These are phyloP conservation scores for Pangasius sanitwongsei DNA, from an alignment of 2,797 vertebrate genomes.

Conservation along the genomic window DNA sequence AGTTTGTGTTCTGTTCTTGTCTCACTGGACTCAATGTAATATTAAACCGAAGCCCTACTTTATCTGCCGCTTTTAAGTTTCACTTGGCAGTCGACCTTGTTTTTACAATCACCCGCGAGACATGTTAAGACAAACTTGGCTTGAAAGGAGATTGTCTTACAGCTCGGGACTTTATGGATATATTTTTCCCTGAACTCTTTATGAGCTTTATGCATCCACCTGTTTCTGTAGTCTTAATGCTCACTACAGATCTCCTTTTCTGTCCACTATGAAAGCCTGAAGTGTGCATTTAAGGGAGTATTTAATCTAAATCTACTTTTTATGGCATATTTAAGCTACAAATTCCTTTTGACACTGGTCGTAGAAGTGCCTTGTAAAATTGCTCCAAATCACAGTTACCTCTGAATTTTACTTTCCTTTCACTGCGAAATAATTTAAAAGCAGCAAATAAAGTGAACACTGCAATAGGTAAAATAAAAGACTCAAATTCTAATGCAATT, in stretches of 20 bases:
- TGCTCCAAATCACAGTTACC: not conserved
- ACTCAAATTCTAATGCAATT: not conserved
- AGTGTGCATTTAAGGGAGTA: not conserved
- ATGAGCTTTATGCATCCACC: slow-evolving; percentile 31
- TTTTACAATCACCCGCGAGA: slow-evolving; percentile 37
- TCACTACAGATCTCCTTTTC: not conserved
- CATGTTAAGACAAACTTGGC: not conserved
- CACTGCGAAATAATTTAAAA: not conserved
- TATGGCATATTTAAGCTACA: not conserved
- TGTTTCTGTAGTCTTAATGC: slow-evolving; percentile 17
- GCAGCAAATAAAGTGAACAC: not conserved
- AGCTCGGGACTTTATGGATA: slow-evolving; percentile 20
- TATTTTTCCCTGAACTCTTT: slow-evolving; percentile 23
- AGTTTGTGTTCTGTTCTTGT: slow-evolving; percentile 20
- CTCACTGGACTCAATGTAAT: slow-evolving; percentile 25
- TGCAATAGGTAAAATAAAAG: not conserved
- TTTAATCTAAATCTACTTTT: slow-evolving; percentile 18
- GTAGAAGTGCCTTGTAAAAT: slow-evolving; percentile 22
- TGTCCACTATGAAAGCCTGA: not conserved
- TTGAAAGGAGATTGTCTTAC: slow-evolving; percentile 13
- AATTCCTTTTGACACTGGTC: slow-evolving; percentile 4
- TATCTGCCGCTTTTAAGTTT: slow-evolving; percentile 24
- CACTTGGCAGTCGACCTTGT: slow-evolving; percentile 28
- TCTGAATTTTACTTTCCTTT: not conserved
- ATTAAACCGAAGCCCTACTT: slow-evolving; percentile 28